phyloP scores from a whole-genome alignment of 2,797 vertebrate species.

The Labroides dimidiatus region DNA sequence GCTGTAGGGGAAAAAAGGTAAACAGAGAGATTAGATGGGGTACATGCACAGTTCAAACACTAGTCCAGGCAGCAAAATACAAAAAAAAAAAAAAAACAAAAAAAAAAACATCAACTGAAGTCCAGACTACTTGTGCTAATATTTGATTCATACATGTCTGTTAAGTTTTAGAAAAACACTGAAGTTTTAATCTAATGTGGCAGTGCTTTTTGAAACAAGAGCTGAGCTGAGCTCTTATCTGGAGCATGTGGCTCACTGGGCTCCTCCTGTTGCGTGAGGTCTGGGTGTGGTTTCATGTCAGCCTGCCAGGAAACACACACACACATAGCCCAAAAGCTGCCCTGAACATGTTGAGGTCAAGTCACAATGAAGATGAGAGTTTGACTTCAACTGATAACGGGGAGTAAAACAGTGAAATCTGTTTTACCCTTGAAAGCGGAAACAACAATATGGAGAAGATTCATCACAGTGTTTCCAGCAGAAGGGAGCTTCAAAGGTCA shows the following conservation, averaged over 20 bases:
- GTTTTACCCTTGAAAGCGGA: conserved; percentile 19
- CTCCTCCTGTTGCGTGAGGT: conserved; percentile 53
- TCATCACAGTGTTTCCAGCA: conserved; percentile 43
- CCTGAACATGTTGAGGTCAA: conserved; percentile 65
- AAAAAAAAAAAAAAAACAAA: no score
- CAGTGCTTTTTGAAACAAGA: conserved; percentile 27
- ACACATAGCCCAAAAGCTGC: conserved; percentile 30
- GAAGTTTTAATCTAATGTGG: conserved; percentile 7
- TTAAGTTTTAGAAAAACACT: conserved; percentile 13
- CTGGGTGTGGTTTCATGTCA: conserved; percentile 74
- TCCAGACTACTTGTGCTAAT: neutral
- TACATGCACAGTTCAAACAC: conserved; percentile 70
- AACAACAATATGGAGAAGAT: conserved; percentile 4
- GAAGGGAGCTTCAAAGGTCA: conserved; percentile 55
- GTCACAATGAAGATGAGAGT: conserved; percentile 37
- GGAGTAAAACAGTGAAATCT: conserved; percentile 27
- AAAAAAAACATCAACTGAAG: neutral
- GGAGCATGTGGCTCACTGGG: conserved; percentile 39
- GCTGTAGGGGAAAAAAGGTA: conserved; percentile 65
- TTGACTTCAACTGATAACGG: conserved; percentile 21
- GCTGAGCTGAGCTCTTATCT: conserved; percentile 67
- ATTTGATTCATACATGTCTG: conserved; percentile 18
- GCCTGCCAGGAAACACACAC: conserved; percentile 43
- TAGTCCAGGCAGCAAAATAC: conserved; percentile 49
- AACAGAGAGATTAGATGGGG: conserved; percentile 75